Percentiles rank a stretch among this genome's conserved stretches.
Conservation (phyloP, 2,113 vertebrate genomes). For the Opisthocomus hoazin region DNA sequence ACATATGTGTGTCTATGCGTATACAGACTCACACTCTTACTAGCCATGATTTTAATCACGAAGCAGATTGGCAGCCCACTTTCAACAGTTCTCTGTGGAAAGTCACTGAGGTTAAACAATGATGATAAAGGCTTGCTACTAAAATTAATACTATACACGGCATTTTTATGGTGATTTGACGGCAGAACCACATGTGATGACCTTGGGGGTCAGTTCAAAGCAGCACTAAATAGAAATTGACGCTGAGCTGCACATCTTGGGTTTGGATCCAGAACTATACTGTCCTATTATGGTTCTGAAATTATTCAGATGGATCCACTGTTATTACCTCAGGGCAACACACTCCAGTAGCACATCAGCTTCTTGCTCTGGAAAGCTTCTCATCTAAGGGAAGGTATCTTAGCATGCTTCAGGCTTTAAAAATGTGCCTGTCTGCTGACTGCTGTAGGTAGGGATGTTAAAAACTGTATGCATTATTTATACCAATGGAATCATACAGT, state of each 20-base stretch:
- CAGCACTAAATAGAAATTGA: not conserved
- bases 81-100: not conserved
- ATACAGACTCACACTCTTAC: not conserved
- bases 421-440: not conserved
- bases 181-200: not conserved
- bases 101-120: not conserved
- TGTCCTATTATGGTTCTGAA: not conserved
- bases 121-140: not conserved
- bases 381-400: not conserved
- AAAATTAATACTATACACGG: not conserved
- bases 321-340: not conserved
- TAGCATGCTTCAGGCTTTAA: not conserved
- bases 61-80: not conserved
- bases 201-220: not conserved
- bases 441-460: not conserved
- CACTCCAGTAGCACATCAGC: not conserved
- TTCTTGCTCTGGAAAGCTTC: not conserved
- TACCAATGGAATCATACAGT: not conserved
- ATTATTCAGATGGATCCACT: not conserved
- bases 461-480: not conserved
- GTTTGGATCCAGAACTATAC: not conserved
- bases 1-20: accelerated
- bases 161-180: not conserved
- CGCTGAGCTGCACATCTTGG: not conserved
- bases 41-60: not conserved